Percentiles rank a stretch among this genome's conserved stretches.
Conservation (phyloP, 2,888 invertebrate genomes). For the Drosophila prostipennis region DNA sequence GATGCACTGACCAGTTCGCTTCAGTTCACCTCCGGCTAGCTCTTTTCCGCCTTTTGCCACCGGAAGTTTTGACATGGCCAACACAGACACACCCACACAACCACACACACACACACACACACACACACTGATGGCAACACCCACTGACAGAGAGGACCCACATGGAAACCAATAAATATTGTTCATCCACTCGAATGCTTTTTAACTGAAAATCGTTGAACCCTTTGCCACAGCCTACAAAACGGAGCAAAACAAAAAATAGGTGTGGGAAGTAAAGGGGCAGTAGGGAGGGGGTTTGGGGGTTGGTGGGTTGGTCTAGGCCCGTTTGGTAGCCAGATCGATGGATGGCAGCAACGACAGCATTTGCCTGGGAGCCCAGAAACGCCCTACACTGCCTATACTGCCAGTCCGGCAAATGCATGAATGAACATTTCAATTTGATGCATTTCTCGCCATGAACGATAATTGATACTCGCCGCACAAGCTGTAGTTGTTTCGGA, state of each 20-base stretch:
- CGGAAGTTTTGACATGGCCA: constrained; percentile 36
- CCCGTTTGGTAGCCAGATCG: constrained; percentile 27
- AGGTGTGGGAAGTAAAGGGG: not conserved
- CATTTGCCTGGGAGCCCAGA: constrained; percentile 7
- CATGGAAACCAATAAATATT: constrained; percentile 81
- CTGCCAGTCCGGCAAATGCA: constrained; percentile 40
- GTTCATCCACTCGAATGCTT: constrained; percentile 80
- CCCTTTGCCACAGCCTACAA: constrained; percentile 57
- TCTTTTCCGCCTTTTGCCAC: constrained; percentile 5
- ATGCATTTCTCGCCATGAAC: constrained; percentile 51
- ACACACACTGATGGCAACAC: constrained; percentile 22
- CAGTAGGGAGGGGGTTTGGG: too few relatives aligned
- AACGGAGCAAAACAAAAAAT: constrained; percentile 4
- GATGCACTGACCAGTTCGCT: constrained; percentile 15
- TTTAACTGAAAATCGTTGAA: constrained; percentile 78
- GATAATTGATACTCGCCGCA: constrained; percentile 43
- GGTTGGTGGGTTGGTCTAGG: not conserved
- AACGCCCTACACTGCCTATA: constrained; percentile 11
- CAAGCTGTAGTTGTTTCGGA: constrained; percentile 11
- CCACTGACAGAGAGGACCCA: constrained; percentile 43
- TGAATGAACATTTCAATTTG: constrained; percentile 50
- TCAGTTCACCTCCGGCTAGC: constrained; percentile 24
- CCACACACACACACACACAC: not conserved
- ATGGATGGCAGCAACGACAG: constrained; percentile 39
- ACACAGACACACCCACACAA: constrained; percentile 4